These are phyloP conservation scores for Peromyscus maniculatus DNA, from an alignment of 2,113 vertebrate genomes.

Conservation along the genomic window DNA sequence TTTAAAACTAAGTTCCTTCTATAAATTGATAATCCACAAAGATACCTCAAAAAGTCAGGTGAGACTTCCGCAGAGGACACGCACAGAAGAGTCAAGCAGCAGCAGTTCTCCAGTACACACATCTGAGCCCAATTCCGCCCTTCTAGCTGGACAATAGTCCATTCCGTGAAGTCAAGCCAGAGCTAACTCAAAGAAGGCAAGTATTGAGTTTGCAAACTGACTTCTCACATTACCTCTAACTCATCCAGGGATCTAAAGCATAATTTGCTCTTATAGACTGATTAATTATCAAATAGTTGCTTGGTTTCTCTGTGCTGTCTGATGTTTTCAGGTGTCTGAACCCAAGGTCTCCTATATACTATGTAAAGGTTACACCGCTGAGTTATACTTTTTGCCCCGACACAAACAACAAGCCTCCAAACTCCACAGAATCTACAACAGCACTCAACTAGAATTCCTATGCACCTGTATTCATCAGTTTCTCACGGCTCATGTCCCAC, in stretches of 20 bases:
- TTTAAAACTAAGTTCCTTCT: slow-evolving; percentile 64
- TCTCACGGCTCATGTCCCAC: background rate
- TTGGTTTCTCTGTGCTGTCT: background rate
- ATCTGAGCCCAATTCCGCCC: slow-evolving; percentile 27
- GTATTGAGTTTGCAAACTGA: background rate
- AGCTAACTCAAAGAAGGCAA: background rate
- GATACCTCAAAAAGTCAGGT: background rate
- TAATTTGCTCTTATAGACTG: background rate
- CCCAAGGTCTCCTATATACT: background rate
- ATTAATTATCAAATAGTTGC: background rate
- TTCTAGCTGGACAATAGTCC: background rate
- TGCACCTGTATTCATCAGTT: background rate
- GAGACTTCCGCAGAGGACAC: slow-evolving; percentile 48
- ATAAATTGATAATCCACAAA: slow-evolving; percentile 76
- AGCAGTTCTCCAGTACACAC: background rate
- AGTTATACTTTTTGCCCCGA: background rate
- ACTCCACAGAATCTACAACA: background rate
- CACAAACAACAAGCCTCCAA: background rate
- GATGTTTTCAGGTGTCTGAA: background rate
- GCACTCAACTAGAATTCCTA: background rate
- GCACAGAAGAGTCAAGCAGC: slow-evolving; percentile 32
- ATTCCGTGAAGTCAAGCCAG: background rate
- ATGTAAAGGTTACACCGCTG: background rate
- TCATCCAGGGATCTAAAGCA: background rate
- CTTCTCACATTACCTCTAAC: background rate